Evolutionary conservation across 2,113 vertebrate species (phyloP).

Genomic region (Scartelaos histophorus): DNA sequence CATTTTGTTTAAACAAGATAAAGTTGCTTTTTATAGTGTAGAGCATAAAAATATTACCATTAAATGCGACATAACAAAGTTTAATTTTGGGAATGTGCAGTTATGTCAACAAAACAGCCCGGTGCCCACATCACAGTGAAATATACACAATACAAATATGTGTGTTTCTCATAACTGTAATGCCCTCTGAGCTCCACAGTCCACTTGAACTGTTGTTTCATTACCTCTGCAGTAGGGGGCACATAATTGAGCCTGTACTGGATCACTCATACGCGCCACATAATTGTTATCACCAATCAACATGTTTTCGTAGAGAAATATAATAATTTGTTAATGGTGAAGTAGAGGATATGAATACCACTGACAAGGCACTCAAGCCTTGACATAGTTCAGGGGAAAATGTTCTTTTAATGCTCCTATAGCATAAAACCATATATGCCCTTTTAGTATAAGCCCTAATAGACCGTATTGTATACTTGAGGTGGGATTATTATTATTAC

Average conservation of each 20-base stretch:
- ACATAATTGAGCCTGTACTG: conserved; percentile 32
- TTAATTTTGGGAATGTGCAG: not conserved
- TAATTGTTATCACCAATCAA: conserved; percentile 25
- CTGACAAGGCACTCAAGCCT: too few species aligned
- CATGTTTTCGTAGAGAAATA: not conserved
- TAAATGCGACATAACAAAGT: not conserved
- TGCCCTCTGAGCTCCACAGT: conserved; percentile 45
- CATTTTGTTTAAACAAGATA: too few species aligned
- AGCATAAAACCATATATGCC: too few species aligned
- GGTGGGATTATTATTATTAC: too few species aligned
- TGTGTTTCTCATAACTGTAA: conserved; percentile 41
- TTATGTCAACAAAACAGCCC: conserved; percentile 27
- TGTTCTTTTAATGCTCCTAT: not conserved
- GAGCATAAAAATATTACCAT: not conserved
- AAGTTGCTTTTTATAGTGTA: not conserved
- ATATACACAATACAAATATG: conserved; percentile 60
- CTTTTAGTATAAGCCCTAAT: too few species aligned
- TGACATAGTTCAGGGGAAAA: not conserved
- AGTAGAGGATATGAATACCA: not conserved
- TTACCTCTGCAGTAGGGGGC: conserved; percentile 31
- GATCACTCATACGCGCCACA: conserved; percentile 5
- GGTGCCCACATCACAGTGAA: conserved; percentile 37
- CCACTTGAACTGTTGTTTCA: conserved; percentile 42
- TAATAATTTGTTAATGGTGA: not conserved
- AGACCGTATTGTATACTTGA: too few species aligned